These are phyloP conservation scores for Onychomys leucogaster DNA, from an alignment of 2,797 vertebrate genomes.

Conservation along the genomic window DNA sequence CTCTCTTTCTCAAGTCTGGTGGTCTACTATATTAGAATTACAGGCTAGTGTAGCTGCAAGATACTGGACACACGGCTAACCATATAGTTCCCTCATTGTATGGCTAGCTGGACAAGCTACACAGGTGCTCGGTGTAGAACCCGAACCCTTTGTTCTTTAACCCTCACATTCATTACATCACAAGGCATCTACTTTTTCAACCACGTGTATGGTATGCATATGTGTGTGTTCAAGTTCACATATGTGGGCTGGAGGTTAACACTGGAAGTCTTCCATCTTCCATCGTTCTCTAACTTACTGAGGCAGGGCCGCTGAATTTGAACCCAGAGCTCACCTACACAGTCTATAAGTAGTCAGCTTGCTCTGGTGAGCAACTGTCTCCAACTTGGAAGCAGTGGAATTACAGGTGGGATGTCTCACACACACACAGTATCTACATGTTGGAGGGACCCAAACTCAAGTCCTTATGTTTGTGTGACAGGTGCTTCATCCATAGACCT, in stretches of 20 bases:
- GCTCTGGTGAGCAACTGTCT: background rate
- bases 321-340: background rate
- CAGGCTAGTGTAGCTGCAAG: slow-evolving; percentile 4
- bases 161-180: background rate
- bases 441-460: background rate
- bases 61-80: background rate
- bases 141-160: slow-evolving; percentile 32
- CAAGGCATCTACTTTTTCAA: background rate
- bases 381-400: background rate
- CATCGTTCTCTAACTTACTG: background rate
- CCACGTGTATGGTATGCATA: too few species aligned
- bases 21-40: background rate
- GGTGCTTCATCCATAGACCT: background rate
- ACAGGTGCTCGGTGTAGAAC: background rate
- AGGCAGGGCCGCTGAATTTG: background rate
- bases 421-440: background rate
- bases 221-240: background rate
- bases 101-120: background rate
- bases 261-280: background rate
- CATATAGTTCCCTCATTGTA: slow-evolving; percentile 18
- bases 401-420: background rate
- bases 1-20: background rate
- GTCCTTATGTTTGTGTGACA: background rate
- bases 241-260: too few species aligned
- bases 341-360: background rate